These are phyloP conservation scores for Helleia helle DNA, from an alignment of 2,888 invertebrate species.

Conservation along the genomic window DNA sequence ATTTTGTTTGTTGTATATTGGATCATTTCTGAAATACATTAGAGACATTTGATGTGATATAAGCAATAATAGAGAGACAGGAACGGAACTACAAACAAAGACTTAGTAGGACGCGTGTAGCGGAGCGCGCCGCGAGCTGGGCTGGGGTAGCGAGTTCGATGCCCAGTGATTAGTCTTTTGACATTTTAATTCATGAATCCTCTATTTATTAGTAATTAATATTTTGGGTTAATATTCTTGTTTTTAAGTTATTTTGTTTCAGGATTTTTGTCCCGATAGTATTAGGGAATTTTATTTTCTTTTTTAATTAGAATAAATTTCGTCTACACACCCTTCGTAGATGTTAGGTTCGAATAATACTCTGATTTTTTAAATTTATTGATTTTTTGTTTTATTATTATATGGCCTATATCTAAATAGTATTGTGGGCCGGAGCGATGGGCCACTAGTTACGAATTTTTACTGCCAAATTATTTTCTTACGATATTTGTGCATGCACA, in stretches of 20 bases:
- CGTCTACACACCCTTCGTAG: conserved; percentile 60
- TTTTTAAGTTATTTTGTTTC: conserved; percentile 73
- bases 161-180: conserved; percentile 53
- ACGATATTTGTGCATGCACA: conserved; percentile 73
- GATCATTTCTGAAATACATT: conserved; percentile 51
- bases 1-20: conserved; percentile 62
- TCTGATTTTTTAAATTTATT: conserved; percentile 67
- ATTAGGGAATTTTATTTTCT: conserved; percentile 73
- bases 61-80: conserved; percentile 67
- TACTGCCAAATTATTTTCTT: conserved; percentile 75
- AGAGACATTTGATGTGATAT: conserved; percentile 65
- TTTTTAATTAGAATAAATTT: conserved; percentile 64
- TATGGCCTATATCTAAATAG: conserved; percentile 69
- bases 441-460: conserved; percentile 74
- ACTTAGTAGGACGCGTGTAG: conserved; percentile 28
- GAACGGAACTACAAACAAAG: conserved; percentile 41
- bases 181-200: conserved; percentile 62
- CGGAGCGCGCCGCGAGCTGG: conserved; percentile 21
- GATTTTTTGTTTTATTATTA: conserved; percentile 60
- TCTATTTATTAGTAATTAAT: conserved; percentile 72
- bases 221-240: conserved; percentile 71
- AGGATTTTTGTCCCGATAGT: conserved; percentile 74
- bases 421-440: conserved; percentile 69
- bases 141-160: conserved; percentile 21
- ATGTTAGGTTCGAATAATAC: conserved; percentile 67